Conservation (phyloP, 2,113 vertebrate species). For the Gasterosteus nipponicus region DNA sequence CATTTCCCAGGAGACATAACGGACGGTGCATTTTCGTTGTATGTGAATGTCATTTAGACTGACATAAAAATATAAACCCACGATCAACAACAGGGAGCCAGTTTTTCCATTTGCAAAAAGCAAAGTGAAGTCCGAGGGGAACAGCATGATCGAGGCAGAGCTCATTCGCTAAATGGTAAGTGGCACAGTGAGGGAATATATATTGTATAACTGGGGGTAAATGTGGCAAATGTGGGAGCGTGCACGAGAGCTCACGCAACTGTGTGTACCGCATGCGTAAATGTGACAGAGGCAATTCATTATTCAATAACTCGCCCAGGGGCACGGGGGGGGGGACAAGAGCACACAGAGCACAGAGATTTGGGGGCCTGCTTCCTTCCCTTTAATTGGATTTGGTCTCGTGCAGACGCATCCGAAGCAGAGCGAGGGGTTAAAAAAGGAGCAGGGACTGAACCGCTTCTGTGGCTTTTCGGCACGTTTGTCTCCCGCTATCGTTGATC, state of each 20-base stretch:
- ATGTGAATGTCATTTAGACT: neutral
- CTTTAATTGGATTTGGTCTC: slow-evolving; percentile 46
- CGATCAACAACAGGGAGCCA: neutral
- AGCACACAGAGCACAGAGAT: slow-evolving; percentile 31
- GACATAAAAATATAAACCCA: neutral
- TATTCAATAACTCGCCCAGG: slow-evolving; percentile 61
- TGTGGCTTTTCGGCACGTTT: neutral
- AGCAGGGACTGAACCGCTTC: neutral
- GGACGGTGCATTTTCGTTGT: neutral
- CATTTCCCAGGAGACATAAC: neutral
- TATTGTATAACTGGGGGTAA: neutral
- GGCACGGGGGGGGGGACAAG: slow-evolving; percentile 43
- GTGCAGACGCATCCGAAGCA: slow-evolving; percentile 30
- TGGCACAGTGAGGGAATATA: slow-evolving; percentile 12
- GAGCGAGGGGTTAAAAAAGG: slow-evolving; percentile 21
- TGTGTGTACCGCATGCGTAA: slow-evolving; percentile 34
- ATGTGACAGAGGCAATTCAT: slow-evolving; percentile 60
- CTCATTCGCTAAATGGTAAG: slow-evolving; percentile 55
- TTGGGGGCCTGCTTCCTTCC: slow-evolving; percentile 22
- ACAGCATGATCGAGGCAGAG: slow-evolving; percentile 34
- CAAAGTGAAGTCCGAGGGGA: slow-evolving; percentile 20
- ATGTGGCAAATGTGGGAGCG: neutral
- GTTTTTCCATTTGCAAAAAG: slow-evolving; percentile 16
- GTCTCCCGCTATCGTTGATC: neutral
- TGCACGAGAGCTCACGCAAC: neutral